Evolutionary conservation across 2,797 vertebrate species (phyloP).

Genomic region (Gila robusta): DNA sequence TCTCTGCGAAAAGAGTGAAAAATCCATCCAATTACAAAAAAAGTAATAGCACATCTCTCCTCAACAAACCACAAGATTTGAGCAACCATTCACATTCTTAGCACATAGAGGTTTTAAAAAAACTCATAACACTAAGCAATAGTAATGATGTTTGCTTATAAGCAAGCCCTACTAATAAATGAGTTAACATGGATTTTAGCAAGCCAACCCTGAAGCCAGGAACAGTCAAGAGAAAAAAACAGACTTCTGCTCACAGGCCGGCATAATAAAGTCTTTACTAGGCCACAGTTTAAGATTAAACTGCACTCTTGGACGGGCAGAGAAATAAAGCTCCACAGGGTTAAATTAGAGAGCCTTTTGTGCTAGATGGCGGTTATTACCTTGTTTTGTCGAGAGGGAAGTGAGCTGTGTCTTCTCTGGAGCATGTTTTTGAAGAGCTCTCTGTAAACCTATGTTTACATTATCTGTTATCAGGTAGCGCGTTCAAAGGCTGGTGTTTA

Average conservation of each 20-base stretch:
- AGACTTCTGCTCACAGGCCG: not conserved
- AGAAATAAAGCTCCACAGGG: constrained; percentile 43
- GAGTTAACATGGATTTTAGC: not conserved
- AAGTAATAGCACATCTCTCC: not conserved
- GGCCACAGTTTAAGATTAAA: constrained; percentile 1
- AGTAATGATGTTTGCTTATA: not conserved
- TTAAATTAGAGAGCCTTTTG: constrained; percentile 59
- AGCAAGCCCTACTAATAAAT: not conserved
- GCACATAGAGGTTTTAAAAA: not conserved
- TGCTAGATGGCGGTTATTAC: constrained; percentile 57
- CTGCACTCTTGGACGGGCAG: not conserved
- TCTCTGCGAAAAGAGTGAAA: not conserved
- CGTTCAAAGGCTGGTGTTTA: constrained; percentile 77
- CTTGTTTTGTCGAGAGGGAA: constrained; percentile 72
- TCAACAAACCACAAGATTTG: not conserved
- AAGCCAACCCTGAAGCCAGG: not conserved
- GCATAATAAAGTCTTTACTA: not conserved
- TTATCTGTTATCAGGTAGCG: constrained; percentile 67
- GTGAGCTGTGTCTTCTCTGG: constrained; percentile 66
- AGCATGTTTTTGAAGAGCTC: constrained; percentile 62
- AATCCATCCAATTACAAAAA: not conserved
- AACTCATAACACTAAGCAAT: not conserved
- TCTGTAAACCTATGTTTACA: constrained; percentile 72
- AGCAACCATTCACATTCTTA: not conserved
- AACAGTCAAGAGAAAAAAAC: not conserved